These are phyloP conservation scores for Haemorhous mexicanus DNA, from an alignment of 2,113 vertebrate species.

Conservation along the genomic window DNA sequence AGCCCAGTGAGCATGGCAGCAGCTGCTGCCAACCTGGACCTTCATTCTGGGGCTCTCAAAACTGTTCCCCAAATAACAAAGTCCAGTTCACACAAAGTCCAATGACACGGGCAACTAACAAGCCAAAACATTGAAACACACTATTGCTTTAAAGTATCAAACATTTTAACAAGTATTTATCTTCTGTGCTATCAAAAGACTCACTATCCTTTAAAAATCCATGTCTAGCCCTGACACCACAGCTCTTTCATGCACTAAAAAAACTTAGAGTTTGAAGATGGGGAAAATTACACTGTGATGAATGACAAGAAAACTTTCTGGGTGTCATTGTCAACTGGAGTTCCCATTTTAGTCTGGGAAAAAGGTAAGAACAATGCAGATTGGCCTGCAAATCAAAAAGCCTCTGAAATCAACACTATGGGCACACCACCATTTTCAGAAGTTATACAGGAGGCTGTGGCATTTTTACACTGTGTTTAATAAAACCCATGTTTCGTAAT, in stretches of 20 bases:
- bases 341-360: neutral
- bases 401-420: neutral
- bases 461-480: neutral
- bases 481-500: neutral
- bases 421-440: neutral
- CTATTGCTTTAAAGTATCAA: neutral
- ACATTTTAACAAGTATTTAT: neutral
- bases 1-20: rapidly evolving
- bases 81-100: neutral
- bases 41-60: neutral
- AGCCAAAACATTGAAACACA: neutral
- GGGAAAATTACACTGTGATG: neutral
- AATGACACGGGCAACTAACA: neutral
- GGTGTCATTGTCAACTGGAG: neutral
- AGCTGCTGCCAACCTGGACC: neutral
- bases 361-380: neutral
- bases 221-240: neutral
- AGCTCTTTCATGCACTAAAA: neutral
- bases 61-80: neutral
- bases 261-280: neutral
- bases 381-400: neutral
- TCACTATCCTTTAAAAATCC: neutral
- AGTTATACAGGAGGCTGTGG: neutral
- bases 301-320: neutral
- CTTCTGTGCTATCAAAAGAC: neutral